Evolutionary conservation across 2,113 vertebrate species (phyloP), one percentile per base, ranked within the genome.

Genomic region (Bubo scandiacus): DNA sequence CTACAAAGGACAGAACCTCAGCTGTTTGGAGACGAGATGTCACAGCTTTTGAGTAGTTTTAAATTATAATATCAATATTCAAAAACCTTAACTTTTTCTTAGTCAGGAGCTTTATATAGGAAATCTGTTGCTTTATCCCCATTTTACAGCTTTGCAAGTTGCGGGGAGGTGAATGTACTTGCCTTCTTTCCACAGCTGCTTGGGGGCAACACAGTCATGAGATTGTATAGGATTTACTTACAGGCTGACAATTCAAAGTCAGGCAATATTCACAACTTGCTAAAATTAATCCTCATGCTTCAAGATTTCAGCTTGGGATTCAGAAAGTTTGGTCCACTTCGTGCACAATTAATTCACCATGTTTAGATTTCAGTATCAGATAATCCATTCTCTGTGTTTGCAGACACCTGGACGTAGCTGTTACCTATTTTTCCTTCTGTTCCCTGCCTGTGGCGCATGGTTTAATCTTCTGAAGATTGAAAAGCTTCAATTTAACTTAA

Each of bases 1-100:
- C 73, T 93, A 71, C 62, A 77, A 92, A 88, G 45, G 87, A 75
- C 83, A 87, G 73, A 79, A 38, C 57, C 38, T 52, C 77, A 82
- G 70, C 57, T 85, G 52, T 29, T 66, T 0, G n/a, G 77, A 94
- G 57, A 61, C 10, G 20, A 80, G 49, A 90, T 38, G 58, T 57
- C 74, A 85, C 58, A 81, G 43, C 22, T 65, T 80, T 72, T 82
- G 57, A 67, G 21, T 34, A 54, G 15, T 38, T 95, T 72, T 42
- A 61, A 90, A 61, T 61, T 2, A 51, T 40, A 79, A 67, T 58
- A 85, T 57, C 70, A 95, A 23, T 40, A 91, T 45, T 42, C 57
- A 87, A 81, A 80, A 72, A 38, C 30, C 43, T 81, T 68, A 61
- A 8, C 22, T 72, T 25, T 59, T 72, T 78, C 45, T 63, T 79